Evolutionary conservation across 2,888 invertebrate genomes (phyloP), one percentile per base, ranked within the genome.

Genomic region (Lacanobia wlatinum): DNA sequence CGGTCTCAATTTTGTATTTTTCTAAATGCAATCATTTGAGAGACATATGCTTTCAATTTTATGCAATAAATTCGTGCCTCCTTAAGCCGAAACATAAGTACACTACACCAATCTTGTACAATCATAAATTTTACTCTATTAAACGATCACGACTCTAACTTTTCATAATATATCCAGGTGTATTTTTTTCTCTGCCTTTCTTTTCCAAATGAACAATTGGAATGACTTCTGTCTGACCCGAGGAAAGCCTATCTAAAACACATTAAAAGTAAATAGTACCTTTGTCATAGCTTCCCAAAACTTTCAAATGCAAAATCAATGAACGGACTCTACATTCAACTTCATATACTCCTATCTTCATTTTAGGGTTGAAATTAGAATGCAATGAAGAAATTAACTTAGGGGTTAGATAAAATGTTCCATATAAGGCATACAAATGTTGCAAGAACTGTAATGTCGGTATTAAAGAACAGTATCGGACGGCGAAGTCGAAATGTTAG

Each of bases 341-440:
- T 62, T 70, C 10, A 1, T 60, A 56, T 38, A 46, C 55, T 65
- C 1, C 3, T 0, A 0, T 0, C 0, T 28, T n/a, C 18, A 21
- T 6, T 3, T 18, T 52, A 74, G 18, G 28, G 59, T 66, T 58
- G 5, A 65, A 63, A 55, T 60, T 61, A 10, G 50, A 34, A 58
- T 75, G 40, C 16, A 65, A 34, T 21, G 18, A 18, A 50, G 21
- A 63, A 66, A 84, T 74, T 74, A 80, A 70, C 74, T 74, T 72
- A 70, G 62, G 80, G 82, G 82, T 85, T 83, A 86, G 80, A 88
- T 87, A 83, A 88, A 88, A 86, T 87, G 81, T 64, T 75, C 85
- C 87, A 43, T 87, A 86, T 71, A 87, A 76, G 86, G 87, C 66
- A 73, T 71, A 68, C 72, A 80, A 76, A 83, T 82, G 85, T 79